Evolutionary conservation across 1,140 invertebrate species (phyloP).

Genomic region (Anagrus nilaparvatae): DNA sequence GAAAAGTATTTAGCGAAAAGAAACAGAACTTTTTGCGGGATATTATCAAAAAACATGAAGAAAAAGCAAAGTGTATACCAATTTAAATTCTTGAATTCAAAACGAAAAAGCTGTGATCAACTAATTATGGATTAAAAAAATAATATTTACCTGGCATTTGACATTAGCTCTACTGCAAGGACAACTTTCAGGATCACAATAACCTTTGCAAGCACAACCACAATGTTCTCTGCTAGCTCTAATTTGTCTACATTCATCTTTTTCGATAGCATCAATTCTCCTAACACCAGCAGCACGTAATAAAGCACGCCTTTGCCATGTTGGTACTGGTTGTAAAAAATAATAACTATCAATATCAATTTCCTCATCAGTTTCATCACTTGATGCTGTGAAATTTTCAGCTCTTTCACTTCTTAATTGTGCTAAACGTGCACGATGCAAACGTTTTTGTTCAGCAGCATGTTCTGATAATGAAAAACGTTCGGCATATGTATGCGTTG

Average conservation of each 20-base stretch:
- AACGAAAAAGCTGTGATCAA: background rate
- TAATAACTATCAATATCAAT: constrained; percentile 87
- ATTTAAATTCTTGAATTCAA: too few relatives aligned
- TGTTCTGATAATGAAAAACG: constrained; percentile 74
- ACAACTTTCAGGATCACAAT: constrained; percentile 92
- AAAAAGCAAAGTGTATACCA: too few relatives aligned
- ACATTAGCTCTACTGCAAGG: constrained; percentile 89
- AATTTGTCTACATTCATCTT: constrained; percentile 89
- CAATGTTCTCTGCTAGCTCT: constrained; percentile 86
- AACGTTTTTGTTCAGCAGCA: constrained; percentile 71
- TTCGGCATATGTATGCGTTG: constrained; percentile 67
- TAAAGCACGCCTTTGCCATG: constrained; percentile 76
- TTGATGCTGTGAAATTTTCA: constrained; percentile 40
- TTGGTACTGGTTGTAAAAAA: constrained; percentile 87
- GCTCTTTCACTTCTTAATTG: constrained; percentile 60
- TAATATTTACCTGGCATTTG: constrained; percentile 86
- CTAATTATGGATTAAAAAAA: background rate
- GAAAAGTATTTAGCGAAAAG: too few relatives aligned
- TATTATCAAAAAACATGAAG: too few relatives aligned
- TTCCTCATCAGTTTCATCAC: constrained; percentile 74
- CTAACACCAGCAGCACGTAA: constrained; percentile 81
- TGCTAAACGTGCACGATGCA: constrained; percentile 73
- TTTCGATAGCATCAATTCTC: constrained; percentile 89
- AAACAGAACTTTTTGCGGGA: too few relatives aligned
- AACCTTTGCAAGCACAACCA: constrained; percentile 88